These are phyloP conservation scores for Bellardia pandia DNA, from an alignment of 2,888 invertebrate genomes.

Conservation along the genomic window DNA sequence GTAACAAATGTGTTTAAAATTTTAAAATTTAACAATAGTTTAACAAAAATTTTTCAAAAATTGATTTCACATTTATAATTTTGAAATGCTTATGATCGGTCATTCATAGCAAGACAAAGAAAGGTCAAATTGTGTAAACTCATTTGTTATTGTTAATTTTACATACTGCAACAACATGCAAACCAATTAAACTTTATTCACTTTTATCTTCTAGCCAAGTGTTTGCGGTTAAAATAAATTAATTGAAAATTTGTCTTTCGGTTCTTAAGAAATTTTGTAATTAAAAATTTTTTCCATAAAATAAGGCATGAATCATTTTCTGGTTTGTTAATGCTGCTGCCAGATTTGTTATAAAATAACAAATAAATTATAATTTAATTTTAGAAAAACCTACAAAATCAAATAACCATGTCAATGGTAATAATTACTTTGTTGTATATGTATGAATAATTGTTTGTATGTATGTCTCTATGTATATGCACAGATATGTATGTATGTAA, in stretches of 20 bases:
- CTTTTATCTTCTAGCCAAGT: too few species aligned
- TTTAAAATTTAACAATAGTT: too few species aligned
- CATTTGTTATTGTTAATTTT: too few species aligned
- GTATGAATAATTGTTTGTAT: neutral
- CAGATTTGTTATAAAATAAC: neutral
- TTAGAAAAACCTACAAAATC: constrained; percentile 10
- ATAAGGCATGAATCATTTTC: constrained; percentile 11
- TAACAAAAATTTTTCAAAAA: too few species aligned
- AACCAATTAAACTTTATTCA: too few species aligned
- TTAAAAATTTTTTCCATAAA: neutral
- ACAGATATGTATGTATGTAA: neutral
- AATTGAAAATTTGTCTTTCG: neutral
- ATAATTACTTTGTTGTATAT: constrained; percentile 3
- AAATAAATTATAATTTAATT: constrained; percentile 1
- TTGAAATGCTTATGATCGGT: too few species aligned
- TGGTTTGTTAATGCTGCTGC: neutral
- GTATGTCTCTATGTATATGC: neutral
- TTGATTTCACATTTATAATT: too few species aligned
- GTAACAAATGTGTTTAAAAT: too few species aligned
- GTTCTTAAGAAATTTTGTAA: constrained; percentile 4
- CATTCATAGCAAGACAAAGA: too few species aligned
- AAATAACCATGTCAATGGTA: constrained; percentile 45
- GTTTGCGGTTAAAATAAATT: neutral
- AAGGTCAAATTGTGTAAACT: too few species aligned
- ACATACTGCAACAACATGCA: too few species aligned